A percentile compares a stretch with the other conserved stretches of the same genome.
Evolutionary conservation across 2,797 vertebrate genomes (phyloP).

Genomic region (Loris lydekkerianus): DNA sequence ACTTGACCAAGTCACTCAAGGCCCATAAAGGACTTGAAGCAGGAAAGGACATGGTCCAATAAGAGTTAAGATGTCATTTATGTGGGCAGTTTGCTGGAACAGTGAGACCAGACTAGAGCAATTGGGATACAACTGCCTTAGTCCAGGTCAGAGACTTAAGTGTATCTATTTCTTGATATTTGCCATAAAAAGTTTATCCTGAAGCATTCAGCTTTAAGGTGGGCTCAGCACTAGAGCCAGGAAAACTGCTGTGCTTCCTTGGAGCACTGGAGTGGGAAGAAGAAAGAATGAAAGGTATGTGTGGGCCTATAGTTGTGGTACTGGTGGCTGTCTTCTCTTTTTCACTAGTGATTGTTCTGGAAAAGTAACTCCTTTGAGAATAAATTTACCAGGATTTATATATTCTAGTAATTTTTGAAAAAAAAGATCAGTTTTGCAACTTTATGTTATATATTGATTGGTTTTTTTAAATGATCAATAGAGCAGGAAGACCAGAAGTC

Average conservation of each 20-base stretch:
- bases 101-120: not conserved
- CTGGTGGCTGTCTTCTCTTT: not conserved
- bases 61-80: not conserved
- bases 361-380: slow-evolving; percentile 15
- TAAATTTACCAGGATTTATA: not conserved
- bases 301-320: not conserved
- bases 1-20: not conserved
- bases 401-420: slow-evolving; percentile 3
- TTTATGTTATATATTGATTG: not conserved
- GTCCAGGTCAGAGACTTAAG: not conserved
- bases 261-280: not conserved
- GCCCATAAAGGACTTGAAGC: not conserved
- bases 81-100: not conserved
- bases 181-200: not conserved
- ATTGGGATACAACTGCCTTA: not conserved
- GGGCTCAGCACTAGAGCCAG: not conserved
- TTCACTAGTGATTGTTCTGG: not conserved
- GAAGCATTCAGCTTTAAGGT: not conserved
- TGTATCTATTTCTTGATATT: not conserved
- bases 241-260: not conserved
- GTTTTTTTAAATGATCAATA: not conserved
- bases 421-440: not conserved
- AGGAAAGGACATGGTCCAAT: not conserved
- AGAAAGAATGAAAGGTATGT: not conserved
- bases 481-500: not conserved